phyloP scores from a whole-genome alignment of 64 coral and sea anemone genomes.

The Anthopleura sola region DNA sequence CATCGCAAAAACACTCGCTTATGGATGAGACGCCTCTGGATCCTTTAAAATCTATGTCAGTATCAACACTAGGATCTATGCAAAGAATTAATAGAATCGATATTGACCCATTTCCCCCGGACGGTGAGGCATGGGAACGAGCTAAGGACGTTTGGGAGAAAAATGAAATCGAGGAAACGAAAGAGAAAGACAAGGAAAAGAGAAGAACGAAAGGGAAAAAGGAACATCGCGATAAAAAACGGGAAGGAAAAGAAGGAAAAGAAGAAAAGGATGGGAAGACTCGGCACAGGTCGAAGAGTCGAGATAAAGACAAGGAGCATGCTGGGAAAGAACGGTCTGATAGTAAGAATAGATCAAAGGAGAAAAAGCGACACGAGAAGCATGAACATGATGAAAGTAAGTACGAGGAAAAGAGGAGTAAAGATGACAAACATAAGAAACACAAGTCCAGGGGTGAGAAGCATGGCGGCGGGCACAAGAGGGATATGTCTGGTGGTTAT shows the following conservation, averaged over 20 bases:
- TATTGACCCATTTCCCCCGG: not conserved
- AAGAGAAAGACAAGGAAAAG: not conserved
- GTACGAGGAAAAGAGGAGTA: conserved; percentile 1
- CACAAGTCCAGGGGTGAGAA: not conserved
- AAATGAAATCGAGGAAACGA: conserved; percentile 12
- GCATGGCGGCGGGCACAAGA: not conserved
- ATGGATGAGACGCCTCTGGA: not conserved
- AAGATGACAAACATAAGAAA: conserved; percentile 5
- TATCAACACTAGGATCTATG: not conserved
- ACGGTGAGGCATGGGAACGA: conserved; percentile 7
- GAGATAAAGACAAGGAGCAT: not conserved
- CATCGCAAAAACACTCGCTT: not conserved
- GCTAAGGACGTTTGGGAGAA: conserved; percentile 25
- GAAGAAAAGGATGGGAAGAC: not conserved
- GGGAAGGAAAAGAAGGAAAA: not conserved
- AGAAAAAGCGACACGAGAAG: not conserved
- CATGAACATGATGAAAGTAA: not conserved
- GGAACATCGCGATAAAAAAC: conserved; percentile 8
- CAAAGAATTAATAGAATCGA: not conserved
- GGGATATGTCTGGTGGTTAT: not conserved
- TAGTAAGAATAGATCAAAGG: conserved; percentile 8
- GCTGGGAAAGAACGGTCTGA: conserved; percentile 2
- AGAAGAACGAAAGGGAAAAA: not conserved
- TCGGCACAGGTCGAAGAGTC: not conserved
- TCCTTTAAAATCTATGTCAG: not conserved